These are phyloP conservation scores for Gerosis bhagava DNA, from an alignment of 2,888 invertebrate genomes.

Conservation along the genomic window DNA sequence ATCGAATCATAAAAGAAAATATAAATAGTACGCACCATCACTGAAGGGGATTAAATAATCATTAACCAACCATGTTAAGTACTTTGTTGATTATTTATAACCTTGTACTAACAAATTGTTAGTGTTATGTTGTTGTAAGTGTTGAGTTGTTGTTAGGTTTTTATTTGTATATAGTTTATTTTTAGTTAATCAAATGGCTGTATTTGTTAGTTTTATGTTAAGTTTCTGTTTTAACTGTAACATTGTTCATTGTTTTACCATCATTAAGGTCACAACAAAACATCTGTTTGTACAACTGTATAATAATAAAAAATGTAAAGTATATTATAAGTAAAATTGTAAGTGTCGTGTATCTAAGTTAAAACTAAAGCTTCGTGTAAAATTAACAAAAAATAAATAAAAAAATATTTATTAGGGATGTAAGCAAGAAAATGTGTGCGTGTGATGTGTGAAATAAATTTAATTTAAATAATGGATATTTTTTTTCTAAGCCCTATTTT, in stretches of 20 bases:
- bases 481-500: background rate
- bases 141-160: slow-evolving; percentile 70
- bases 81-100: slow-evolving; percentile 39
- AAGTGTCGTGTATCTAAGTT: slow-evolving; percentile 54
- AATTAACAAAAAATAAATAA: slow-evolving; percentile 79
- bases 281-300: too few species aligned
- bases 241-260: slow-evolving; percentile 62
- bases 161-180: slow-evolving; percentile 50
- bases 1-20: too few species aligned
- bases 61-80: slow-evolving; percentile 50
- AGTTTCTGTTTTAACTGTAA: slow-evolving; percentile 75
- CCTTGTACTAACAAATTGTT: too few species aligned
- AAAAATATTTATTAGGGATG: slow-evolving; percentile 53
- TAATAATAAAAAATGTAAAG: too few species aligned
- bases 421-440: slow-evolving; percentile 54
- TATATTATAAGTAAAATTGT: slow-evolving; percentile 34
- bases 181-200: slow-evolving; percentile 62
- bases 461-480: slow-evolving; percentile 34
- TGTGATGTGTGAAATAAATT: slow-evolving; percentile 69
- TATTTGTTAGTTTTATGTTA: slow-evolving; percentile 82
- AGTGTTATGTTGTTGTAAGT: slow-evolving; percentile 63
- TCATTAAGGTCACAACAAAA: slow-evolving; percentile 70
- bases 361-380: slow-evolving; percentile 82
- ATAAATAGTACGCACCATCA: background rate
- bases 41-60: slow-evolving; percentile 59